phyloP scores from a whole-genome alignment of 2,797 vertebrate genomes.

The Crax fasciolata region DNA sequence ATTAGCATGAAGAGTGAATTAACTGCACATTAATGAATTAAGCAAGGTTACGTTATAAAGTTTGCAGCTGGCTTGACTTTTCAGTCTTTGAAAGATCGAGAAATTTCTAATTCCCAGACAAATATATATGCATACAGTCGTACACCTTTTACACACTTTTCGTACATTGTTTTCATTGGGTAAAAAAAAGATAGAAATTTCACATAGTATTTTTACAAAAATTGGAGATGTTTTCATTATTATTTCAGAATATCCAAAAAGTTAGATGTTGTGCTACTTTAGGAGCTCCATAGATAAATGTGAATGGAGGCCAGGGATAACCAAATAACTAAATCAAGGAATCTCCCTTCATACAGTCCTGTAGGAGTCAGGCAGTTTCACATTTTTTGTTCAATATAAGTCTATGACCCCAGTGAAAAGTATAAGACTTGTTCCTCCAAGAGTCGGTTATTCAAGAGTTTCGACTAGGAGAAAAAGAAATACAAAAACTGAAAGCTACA shows the following conservation, averaged over 20 bases:
- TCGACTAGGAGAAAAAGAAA: background rate
- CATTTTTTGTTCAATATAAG: background rate
- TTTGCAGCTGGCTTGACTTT: background rate
- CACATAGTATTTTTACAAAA: background rate
- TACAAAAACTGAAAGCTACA: background rate
- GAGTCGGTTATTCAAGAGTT: background rate
- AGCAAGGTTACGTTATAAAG: background rate
- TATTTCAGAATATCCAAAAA: background rate
- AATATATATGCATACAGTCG: accelerated
- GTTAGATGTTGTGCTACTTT: background rate
- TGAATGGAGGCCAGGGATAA: background rate
- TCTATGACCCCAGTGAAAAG: background rate
- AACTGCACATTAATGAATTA: background rate
- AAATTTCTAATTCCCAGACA: background rate
- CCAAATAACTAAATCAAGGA: background rate
- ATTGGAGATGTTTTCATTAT: background rate
- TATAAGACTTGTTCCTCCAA: background rate
- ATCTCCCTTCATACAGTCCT: background rate
- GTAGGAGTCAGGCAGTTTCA: background rate
- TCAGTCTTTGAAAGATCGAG: background rate
- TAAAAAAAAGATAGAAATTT: background rate
- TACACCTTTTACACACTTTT: background rate
- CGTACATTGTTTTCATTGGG: background rate
- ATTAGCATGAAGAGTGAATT: background rate
- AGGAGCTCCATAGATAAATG: background rate